Percentiles rank a stretch among this genome's conserved stretches.
Conservation (phyloP, 2,113 vertebrate genomes). For the Hippocampus barbouri region DNA sequence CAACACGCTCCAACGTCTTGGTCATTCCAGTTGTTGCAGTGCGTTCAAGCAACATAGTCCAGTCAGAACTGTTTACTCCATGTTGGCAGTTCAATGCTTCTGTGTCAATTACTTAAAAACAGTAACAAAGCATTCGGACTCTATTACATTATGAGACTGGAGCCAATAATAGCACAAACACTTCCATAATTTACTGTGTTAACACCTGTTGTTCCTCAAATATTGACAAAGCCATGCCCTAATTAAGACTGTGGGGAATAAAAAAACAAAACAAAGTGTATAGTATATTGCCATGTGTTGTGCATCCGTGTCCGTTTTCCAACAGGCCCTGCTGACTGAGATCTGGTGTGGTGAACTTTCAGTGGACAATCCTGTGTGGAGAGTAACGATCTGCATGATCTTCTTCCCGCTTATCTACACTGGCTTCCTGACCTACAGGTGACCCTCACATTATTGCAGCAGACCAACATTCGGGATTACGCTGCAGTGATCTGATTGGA, state of each 20-base stretch:
- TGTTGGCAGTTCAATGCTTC: no score
- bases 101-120: no score
- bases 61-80: no score
- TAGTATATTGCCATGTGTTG: no score
- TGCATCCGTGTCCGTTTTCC: constrained; percentile 2
- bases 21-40: no score
- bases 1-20: no score
- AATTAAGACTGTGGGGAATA: no score
- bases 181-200: not conserved
- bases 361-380: constrained; percentile 83
- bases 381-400: constrained; percentile 78
- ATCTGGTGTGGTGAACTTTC: constrained; percentile 94
- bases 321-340: constrained; percentile 86
- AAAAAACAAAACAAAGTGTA: not conserved
- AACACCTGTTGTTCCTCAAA: not conserved
- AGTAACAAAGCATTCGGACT: no score
- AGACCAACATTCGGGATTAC: no score
- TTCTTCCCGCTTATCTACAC: constrained; percentile 84
- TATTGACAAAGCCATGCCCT: no score
- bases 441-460: constrained; percentile 1
- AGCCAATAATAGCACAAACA: not conserved
- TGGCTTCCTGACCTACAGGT: constrained; percentile 86
- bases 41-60: no score
- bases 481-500: not conserved
- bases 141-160: no score